Evolutionary conservation across 2,797 vertebrate genomes (phyloP).

Genomic region (Spinus olivaceus): DNA sequence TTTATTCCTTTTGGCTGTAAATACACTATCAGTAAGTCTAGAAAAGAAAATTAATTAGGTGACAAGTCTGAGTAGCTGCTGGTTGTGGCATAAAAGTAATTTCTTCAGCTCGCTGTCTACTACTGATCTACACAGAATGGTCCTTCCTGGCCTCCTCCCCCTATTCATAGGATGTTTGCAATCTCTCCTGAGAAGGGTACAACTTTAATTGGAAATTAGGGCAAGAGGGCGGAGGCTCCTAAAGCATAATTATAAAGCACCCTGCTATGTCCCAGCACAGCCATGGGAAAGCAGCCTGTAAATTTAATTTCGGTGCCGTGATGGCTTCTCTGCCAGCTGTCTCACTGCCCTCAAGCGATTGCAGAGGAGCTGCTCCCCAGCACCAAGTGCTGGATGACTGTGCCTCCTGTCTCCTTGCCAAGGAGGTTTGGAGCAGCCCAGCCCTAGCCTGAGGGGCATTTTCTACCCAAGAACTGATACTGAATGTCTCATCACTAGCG

Average conservation of each 20-base stretch:
- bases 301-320: background rate
- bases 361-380: constrained; percentile 13
- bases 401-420: background rate
- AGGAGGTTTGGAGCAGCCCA: constrained; percentile 22
- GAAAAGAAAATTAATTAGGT: background rate
- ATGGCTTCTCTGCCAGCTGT: constrained; percentile 34
- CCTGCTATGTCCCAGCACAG: background rate
- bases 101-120: background rate
- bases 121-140: background rate
- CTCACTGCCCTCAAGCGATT: constrained; percentile 18
- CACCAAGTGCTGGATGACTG: background rate
- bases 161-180: background rate
- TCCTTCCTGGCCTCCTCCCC: background rate
- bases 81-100: background rate
- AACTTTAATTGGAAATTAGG: constrained; percentile 56
- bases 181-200: constrained; percentile 34
- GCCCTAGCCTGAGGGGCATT: background rate
- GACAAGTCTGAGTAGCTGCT: background rate
- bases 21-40: background rate
- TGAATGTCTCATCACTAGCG: background rate
- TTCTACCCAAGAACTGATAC: constrained; percentile 29
- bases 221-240: constrained; percentile 49
- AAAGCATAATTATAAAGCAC: constrained; percentile 49
- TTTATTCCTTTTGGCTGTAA: background rate
- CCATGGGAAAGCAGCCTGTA: constrained; percentile 63